A percentile compares a stretch with the other conserved stretches of the same genome.
Conservation (phyloP, 1,140 invertebrate species). For the Drosophila melanica region DNA sequence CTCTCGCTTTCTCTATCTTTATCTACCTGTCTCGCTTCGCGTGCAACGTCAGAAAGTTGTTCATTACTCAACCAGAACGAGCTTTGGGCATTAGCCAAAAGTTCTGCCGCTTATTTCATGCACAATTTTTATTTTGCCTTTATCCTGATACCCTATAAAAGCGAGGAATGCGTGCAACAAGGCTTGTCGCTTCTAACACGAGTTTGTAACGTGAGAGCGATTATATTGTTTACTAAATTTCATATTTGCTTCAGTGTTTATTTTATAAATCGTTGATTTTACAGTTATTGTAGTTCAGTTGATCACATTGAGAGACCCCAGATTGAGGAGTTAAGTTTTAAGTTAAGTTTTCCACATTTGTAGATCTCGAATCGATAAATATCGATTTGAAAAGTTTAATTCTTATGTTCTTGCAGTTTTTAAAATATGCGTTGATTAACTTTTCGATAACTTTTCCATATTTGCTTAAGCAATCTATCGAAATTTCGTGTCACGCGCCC, state of each 20-base stretch:
- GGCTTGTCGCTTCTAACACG: not conserved
- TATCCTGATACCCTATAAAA: not conserved
- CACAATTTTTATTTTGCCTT: not conserved
- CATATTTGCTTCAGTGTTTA: too few species aligned
- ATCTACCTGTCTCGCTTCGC: slow-evolving; percentile 26
- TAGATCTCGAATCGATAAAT: not conserved
- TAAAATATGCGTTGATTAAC: too few species aligned
- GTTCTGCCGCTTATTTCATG: slow-evolving; percentile 41
- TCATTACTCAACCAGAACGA: slow-evolving; percentile 35
- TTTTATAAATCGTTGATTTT: too few species aligned
- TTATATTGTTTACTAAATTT: too few species aligned
- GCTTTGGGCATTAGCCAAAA: slow-evolving; percentile 64
- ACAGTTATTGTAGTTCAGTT: too few species aligned
- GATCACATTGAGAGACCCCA: too few species aligned
- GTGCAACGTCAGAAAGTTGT: slow-evolving; percentile 46
- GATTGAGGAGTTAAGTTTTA: too few species aligned
- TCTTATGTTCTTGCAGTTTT: not conserved
- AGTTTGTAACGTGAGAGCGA: too few species aligned
- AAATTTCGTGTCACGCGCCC: slow-evolving; percentile 4
- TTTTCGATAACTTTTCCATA: too few species aligned
- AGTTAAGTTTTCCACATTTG: too few species aligned
- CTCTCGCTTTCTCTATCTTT: too few species aligned
- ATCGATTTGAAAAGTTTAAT: not conserved
- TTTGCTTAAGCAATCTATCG: not conserved
- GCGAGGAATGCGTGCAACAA: too few species aligned